phyloP scores from a whole-genome alignment of 2,888 invertebrate genomes.

The Lottia gigantea region DNA sequence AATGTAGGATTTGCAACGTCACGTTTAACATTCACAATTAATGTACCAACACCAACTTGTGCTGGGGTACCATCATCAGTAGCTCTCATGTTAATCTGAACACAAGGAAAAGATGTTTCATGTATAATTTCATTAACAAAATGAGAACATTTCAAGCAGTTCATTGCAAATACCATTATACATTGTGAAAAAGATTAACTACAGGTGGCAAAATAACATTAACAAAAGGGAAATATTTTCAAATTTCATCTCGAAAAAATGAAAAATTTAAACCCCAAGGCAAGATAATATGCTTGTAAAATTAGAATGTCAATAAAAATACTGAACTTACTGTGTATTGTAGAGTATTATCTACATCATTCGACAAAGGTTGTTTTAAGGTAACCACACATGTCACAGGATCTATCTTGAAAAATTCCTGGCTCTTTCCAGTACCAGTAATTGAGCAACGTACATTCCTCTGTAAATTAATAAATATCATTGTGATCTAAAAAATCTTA shows the following conservation, averaged over 20 bases:
- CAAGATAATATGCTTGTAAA: too few relatives aligned
- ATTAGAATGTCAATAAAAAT: too few relatives aligned
- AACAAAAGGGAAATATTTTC: too few relatives aligned
- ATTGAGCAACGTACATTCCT: conserved; percentile 44
- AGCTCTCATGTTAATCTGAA: conserved; percentile 46
- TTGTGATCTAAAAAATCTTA: neutral
- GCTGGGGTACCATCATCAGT: conserved; percentile 50
- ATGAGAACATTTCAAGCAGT: too few relatives aligned
- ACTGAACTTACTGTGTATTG: conserved; percentile 42
- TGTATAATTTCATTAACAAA: neutral
- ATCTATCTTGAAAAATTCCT: conserved; percentile 52
- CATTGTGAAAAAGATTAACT: too few relatives aligned
- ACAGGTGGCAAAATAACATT: too few relatives aligned
- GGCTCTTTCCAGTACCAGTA: conserved; percentile 40
- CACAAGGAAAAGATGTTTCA: conserved; percentile 10
- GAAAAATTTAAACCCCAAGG: too few relatives aligned
- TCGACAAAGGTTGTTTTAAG: conserved; percentile 41
- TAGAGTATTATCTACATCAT: conserved; percentile 44
- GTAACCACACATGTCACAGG: conserved; percentile 46
- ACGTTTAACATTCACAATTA: conserved; percentile 52
- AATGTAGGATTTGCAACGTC: conserved; percentile 45
- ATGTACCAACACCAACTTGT: conserved; percentile 31
- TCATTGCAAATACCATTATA: too few relatives aligned
- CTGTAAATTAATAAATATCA: conserved; percentile 26
- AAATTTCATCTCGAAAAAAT: too few relatives aligned